Conservation (phyloP, 2,888 invertebrate species). For the Platycheirus albimanus region DNA sequence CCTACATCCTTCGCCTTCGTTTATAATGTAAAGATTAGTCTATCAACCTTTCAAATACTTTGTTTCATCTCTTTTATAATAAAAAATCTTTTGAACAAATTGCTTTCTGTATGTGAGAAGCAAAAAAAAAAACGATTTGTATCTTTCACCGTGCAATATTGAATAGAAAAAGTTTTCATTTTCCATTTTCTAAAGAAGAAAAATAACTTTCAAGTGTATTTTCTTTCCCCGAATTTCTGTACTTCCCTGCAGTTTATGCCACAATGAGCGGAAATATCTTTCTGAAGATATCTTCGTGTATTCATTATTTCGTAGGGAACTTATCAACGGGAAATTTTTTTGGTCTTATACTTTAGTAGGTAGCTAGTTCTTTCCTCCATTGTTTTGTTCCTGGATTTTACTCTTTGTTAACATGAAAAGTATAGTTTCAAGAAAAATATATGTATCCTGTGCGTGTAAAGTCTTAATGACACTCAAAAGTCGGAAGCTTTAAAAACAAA, state of each 20-base stretch:
- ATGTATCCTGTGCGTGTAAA: background rate
- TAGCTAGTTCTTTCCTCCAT: background rate
- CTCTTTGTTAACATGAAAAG: background rate
- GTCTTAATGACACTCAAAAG: background rate
- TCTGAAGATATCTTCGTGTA: background rate
- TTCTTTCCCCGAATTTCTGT: too few species aligned
- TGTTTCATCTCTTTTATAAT: background rate
- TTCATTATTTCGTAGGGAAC: background rate
- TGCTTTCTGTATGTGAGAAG: conserved; percentile 2
- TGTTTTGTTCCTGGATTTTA: background rate
- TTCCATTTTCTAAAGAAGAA: conserved; percentile 13
- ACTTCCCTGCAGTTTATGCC: background rate
- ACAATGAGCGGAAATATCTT: background rate
- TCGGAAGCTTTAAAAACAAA: background rate
- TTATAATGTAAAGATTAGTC: background rate
- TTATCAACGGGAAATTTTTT: background rate
- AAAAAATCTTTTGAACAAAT: conserved; percentile 31
- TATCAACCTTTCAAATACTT: background rate
- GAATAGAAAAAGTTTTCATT: conserved; percentile 35
- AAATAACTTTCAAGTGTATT: background rate
- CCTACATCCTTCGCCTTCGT: background rate
- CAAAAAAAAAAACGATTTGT: conserved; percentile 8
- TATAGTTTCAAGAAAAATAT: background rate
- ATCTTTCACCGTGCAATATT: conserved; percentile 13
- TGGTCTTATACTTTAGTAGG: background rate